These are phyloP conservation scores for Erebia epiphron DNA, from an alignment of 2,888 invertebrate species.

Conservation along the genomic window DNA sequence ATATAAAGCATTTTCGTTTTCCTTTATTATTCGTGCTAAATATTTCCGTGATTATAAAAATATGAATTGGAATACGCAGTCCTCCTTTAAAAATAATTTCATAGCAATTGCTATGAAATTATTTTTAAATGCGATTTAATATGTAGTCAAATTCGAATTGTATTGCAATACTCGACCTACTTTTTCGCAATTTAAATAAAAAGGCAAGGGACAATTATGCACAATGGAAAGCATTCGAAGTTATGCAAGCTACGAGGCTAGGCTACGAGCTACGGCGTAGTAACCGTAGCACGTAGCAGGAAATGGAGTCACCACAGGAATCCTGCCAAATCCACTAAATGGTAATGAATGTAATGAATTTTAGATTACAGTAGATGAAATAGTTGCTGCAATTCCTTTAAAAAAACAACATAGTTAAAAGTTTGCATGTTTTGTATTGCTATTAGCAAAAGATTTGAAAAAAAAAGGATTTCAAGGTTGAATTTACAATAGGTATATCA, in stretches of 20 bases:
- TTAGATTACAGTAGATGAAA: constrained; percentile 37
- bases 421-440: not conserved
- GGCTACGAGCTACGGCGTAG: constrained; percentile 57
- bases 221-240: constrained; percentile 62
- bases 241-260: constrained; percentile 53
- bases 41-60: constrained; percentile 20
- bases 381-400: not conserved
- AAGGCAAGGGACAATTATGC: constrained; percentile 61
- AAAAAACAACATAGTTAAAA: not conserved
- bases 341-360: constrained; percentile 70
- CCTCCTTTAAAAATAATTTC: too few species aligned
- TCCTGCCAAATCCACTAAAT: constrained; percentile 72
- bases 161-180: constrained; percentile 52
- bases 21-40: constrained; percentile 23
- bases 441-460: too few species aligned
- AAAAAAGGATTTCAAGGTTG: too few species aligned
- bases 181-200: constrained; percentile 55
- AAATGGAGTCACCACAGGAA: constrained; percentile 72
- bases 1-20: constrained; percentile 25
- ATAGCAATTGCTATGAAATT: constrained; percentile 20
- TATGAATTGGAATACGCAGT: constrained; percentile 13
- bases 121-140: constrained; percentile 30
- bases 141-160: constrained; percentile 26
- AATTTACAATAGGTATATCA: too few species aligned
- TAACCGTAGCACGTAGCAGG: constrained; percentile 72